Conservation (phyloP, 2,888 invertebrate genomes). For the Hetaerina titia region DNA sequence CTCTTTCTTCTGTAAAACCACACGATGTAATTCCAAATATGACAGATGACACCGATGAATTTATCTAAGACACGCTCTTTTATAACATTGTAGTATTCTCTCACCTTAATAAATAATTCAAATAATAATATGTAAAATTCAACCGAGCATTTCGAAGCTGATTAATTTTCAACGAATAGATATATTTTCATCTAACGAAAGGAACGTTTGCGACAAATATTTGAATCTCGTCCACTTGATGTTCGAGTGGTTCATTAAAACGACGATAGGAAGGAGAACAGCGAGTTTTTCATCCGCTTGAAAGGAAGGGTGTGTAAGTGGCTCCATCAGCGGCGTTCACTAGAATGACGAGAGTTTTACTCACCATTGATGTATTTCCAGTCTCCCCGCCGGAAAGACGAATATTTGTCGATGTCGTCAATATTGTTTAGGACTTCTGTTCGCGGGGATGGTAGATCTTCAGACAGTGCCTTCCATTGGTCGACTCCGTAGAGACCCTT, state of each 20-base stretch:
- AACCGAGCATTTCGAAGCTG: too few species aligned
- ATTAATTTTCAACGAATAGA: too few species aligned
- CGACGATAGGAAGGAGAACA: background rate
- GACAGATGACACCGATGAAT: too few species aligned
- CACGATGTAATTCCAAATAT: too few species aligned
- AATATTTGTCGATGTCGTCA: slow-evolving; percentile 80
- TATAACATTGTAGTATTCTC: too few species aligned
- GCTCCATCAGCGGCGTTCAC: background rate
- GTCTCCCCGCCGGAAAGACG: slow-evolving; percentile 76
- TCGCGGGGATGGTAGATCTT: slow-evolving; percentile 76
- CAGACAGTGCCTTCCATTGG: slow-evolving; percentile 77
- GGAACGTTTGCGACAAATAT: background rate
- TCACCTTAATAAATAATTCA: too few species aligned
- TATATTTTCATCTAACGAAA: background rate
- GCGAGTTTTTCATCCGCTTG: background rate
- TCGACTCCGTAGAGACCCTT: slow-evolving; percentile 76
- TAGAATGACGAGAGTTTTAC: background rate
- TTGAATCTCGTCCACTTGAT: background rate
- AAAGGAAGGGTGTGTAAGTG: background rate
- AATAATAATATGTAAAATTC: too few species aligned
- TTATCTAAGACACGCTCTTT: too few species aligned
- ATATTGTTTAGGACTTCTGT: slow-evolving; percentile 80
- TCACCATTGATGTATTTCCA: slow-evolving; percentile 76
- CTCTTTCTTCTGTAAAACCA: too few species aligned
- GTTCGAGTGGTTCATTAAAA: background rate